Conservation (phyloP, 1,140 invertebrate genomes). For the Nasonia longicornis region DNA sequence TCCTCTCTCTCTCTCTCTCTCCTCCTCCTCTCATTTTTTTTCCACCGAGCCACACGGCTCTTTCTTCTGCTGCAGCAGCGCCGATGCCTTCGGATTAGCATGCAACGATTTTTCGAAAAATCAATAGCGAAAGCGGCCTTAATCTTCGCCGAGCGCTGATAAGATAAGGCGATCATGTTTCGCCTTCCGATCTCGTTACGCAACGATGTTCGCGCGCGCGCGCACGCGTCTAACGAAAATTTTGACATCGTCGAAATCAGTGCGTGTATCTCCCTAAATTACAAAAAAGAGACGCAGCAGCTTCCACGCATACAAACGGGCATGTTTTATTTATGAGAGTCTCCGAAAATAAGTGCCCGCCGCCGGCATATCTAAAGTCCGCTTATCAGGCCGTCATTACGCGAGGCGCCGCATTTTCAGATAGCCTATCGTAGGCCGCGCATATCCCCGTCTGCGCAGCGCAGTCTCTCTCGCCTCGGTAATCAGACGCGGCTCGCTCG, state of each 20-base stretch:
- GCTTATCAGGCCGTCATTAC: conserved; percentile 18
- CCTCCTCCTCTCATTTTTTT: conserved; percentile 3
- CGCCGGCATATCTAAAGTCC: not conserved
- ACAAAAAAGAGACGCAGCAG: not conserved
- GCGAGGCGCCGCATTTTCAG: conserved; percentile 14
- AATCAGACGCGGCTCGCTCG: not conserved
- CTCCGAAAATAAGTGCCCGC: not conserved
- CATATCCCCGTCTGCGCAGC: too few relatives aligned
- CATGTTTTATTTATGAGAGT: conserved; percentile 20
- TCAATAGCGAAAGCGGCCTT: not conserved
- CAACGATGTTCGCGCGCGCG: not conserved
- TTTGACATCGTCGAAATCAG: not conserved
- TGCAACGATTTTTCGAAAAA: not conserved
- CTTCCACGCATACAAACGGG: not conserved
- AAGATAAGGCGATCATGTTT: not conserved
- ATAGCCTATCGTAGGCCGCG: not conserved
- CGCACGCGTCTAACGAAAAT: not conserved
- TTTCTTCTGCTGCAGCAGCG: not conserved
- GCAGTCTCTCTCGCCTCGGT: not conserved
- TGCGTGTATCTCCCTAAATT: not conserved
- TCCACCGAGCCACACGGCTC: not conserved
- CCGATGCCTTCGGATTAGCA: not conserved
- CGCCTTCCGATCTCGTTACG: not conserved
- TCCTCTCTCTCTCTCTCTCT: not conserved
- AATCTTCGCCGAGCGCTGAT: not conserved